Evolutionary conservation across 2,113 vertebrate species (phyloP), one percentile per base, ranked within the genome.

Genomic region (Dasyornis broadbenti): DNA sequence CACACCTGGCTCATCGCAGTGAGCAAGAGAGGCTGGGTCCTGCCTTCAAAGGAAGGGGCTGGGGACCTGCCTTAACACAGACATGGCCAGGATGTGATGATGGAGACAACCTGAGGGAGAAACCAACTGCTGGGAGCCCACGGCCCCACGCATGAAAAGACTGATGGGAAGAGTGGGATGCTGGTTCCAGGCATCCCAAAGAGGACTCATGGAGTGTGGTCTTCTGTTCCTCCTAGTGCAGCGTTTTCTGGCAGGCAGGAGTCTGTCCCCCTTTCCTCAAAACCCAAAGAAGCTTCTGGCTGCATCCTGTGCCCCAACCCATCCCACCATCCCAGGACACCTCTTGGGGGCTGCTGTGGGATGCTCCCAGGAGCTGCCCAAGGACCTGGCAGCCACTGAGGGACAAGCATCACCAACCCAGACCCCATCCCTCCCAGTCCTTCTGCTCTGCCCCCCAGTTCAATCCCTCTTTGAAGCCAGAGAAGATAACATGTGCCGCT

Each of bases 401-500:
- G 18, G 35, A 69, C 35, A 37, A 56, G 40, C 15, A 82, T 37
- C 40, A 54, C n/a, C n/a, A 86, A 64, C 27, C 23, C 56, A 83
- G 54, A 30, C 15, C 23, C 17, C 16, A 30, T 33, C 40, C 23
- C 24, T 42, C 47, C 26, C 1, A 0, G 35, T 71, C 40, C 68
- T 49, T 40, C 91, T 21, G 40, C 64, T 40, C 84, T 76, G 72
- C 72, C 52, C 1, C 0, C 30, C 1, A 1, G 24, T 27, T 66
- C 54, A 61, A 35, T 23, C 61, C 37, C 24, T 69, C 63, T 73
- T 44, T 53, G 76, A 83, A 37, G 40, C 40, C 5, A 10, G 20
- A 3, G 0, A 61, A 86, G 52, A 53, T 31, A 63, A 45, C 0
- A 0, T 16, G 52, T 3, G 2, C 54, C 0, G 0, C 81, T 80